Base-by-base conservation (phyloP, 1,140 invertebrate genomes). In the Eurytemora carolleeae region DNA sequence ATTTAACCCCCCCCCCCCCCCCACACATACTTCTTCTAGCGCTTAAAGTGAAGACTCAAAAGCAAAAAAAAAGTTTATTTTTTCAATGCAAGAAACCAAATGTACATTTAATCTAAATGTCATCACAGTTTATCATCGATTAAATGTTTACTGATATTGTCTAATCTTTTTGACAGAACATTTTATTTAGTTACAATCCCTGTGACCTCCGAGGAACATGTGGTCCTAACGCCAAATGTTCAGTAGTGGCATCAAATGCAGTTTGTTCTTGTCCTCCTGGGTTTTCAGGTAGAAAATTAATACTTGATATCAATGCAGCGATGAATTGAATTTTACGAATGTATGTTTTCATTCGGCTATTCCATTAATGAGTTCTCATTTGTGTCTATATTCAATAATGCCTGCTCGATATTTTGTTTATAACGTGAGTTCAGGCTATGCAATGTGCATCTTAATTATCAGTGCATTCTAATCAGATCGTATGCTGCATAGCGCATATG, bases 151-250 rank as follows among this genome's bases (percentile, higher is more conserved):
- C n/a, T n/a, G n/a, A n/a, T n/a, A n/a, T n/a, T n/a, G n/a, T n/a
- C n/a, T n/a, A n/a, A n/a, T n/a, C n/a, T n/a, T n/a, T n/a, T n/a
- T n/a, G n/a, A n/a, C n/a, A n/a, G n/a, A n/a, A 44, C 31, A 44
- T n/a, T 44, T 44, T 44, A n/a, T 44, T 44, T 55, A 20, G 18
- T 2, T 59, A 59, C 58, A 59, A 59, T 21, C 58, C 58, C 2
- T 89, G 86, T 67, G 70, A 76, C 3, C 71, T 78, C 63, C 83
- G 83, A 23, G 86, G 81, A 70, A 83, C 85, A 16, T 89, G 86
- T 70, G 85, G 85, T 7, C 79, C 78, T 12, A 83, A 82, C 70
- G 81, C 84, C 2, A 70, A 80, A 57, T 88, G 85, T 68, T 76
- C 77, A 62, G 70, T 80, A n/a, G 16, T 24, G 1, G 17, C 2